Evolutionary conservation across 2,797 vertebrate genomes (phyloP), one percentile per base, ranked within the genome.

Genomic region (Crocidura indochinensis): DNA sequence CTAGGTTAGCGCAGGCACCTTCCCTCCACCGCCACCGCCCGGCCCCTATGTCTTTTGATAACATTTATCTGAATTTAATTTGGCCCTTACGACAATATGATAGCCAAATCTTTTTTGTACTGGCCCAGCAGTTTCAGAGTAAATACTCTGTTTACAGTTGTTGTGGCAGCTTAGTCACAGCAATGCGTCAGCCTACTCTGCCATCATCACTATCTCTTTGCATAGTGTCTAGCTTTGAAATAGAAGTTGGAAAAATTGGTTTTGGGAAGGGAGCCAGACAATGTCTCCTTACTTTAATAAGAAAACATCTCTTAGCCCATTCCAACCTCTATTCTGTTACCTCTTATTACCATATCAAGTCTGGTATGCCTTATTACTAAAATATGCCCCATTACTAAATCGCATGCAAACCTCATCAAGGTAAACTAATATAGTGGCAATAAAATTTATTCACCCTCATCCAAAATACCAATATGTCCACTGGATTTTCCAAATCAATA

Each of bases 141-240:
- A 6, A 38, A 46, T 49, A 29, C 8, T 92, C 29, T 95, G 60
- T 87, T 79, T 86, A 22, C 29, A 84, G 0, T 69, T 92, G 89
- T 91, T 84, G 22, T 75, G 60, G 79, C 73, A 90, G 29, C 75
- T 84, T 73, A 84, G 83, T 92, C 27, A 90, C 29, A 60, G 67
- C 65, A 44, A 1, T 88, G n/a, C 86, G 77, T 29, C 72, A 79
- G 2, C 31, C 60, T 93, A 4, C 19, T 83, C 8, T 47, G 49
- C 91, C 15, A 56, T 75, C 71, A 84, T 53, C 46, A 83, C 78
- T 26, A 29, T 44, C 75, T 94, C 76, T 60, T 94, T 93, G 75
- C 44, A 74, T 80, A 79, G 89, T 67, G 27, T 53, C 81, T 90
- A 24, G 27, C 91, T 94, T 94, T 92, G 90, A 95, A 90, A 92